Evolutionary conservation across 2,888 invertebrate species (phyloP).

Genomic region (Brachycybe producta): DNA sequence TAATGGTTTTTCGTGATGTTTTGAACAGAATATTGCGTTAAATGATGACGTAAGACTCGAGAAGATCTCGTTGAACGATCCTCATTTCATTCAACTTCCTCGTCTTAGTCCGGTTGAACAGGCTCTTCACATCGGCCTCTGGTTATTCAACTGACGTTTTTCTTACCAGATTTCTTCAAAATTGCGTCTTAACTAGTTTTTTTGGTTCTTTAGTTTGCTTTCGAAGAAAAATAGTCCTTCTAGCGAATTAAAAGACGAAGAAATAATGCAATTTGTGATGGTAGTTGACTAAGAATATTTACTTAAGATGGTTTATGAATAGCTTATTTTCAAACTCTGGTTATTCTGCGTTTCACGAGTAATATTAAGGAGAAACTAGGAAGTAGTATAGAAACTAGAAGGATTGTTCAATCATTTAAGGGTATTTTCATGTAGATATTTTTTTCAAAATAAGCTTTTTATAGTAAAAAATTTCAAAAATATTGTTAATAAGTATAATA

Average conservation of each 20-base stretch:
- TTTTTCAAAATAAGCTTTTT: too few relatives aligned
- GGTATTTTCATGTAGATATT: too few relatives aligned
- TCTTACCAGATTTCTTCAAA: too few relatives aligned
- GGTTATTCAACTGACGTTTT: too few relatives aligned
- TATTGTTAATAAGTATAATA: background rate
- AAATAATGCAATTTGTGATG: constrained; percentile 58
- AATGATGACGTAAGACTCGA: constrained; percentile 80
- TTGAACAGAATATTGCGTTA: constrained; percentile 52
- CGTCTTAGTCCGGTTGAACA: constrained; percentile 57
- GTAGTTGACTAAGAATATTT: constrained; percentile 28
- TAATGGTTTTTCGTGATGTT: too few relatives aligned
- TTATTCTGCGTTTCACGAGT: too few relatives aligned
- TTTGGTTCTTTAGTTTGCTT: constrained; percentile 52
- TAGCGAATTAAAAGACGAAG: constrained; percentile 66
- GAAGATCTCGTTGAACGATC: constrained; percentile 54
- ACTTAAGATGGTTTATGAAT: background rate
- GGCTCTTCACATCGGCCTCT: constrained; percentile 59
- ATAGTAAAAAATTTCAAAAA: too few relatives aligned
- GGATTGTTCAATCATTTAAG: too few relatives aligned
- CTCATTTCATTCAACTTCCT: constrained; percentile 29
- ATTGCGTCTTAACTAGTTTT: too few relatives aligned
- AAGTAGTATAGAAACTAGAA: too few relatives aligned
- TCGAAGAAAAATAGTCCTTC: constrained; percentile 60
- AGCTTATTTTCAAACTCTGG: too few relatives aligned
- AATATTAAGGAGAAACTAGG: too few relatives aligned